These are phyloP conservation scores for Heliocidaris erythrogramma DNA, from an alignment of 35 echinoderm and acorn worm species.

Conservation along the genomic window DNA sequence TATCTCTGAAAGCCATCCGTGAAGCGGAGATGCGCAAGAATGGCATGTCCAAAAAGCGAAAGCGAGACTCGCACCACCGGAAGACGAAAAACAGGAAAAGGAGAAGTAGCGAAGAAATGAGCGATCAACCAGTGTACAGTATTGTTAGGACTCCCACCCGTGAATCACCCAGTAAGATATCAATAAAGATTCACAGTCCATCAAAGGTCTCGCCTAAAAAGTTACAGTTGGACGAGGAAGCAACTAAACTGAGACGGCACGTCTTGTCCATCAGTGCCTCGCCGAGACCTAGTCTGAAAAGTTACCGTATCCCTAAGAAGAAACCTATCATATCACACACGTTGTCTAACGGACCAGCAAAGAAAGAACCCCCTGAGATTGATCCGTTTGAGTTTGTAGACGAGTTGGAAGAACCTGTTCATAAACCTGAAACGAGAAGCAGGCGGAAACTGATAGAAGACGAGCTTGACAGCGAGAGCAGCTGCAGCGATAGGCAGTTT, in stretches of 20 bases:
- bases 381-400: constrained; percentile 43
- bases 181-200: constrained; percentile 31
- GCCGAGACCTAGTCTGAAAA: constrained; percentile 45
- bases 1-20: constrained; percentile 38
- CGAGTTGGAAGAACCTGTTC: constrained; percentile 15
- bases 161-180: constrained; percentile 31
- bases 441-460: constrained; percentile 58
- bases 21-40: constrained; percentile 37
- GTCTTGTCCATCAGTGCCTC: constrained; percentile 40
- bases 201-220: constrained; percentile 50
- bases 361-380: constrained; percentile 16
- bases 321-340: constrained; percentile 47
- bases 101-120: constrained; percentile 8
- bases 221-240: constrained; percentile 62
- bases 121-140: constrained; percentile 39
- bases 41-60: constrained; percentile 38
- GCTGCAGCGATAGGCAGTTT: constrained; percentile 67
- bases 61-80: constrained; percentile 30
- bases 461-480: constrained; percentile 69
- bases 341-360: constrained; percentile 26
- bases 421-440: constrained; percentile 68
- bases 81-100: constrained; percentile 15
- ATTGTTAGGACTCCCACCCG: constrained; percentile 52
- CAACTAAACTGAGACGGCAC: constrained; percentile 46
- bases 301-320: constrained; percentile 71